phyloP scores from a whole-genome alignment of 2,797 vertebrate genomes.

The Catamblyrhynchus diadema region DNA sequence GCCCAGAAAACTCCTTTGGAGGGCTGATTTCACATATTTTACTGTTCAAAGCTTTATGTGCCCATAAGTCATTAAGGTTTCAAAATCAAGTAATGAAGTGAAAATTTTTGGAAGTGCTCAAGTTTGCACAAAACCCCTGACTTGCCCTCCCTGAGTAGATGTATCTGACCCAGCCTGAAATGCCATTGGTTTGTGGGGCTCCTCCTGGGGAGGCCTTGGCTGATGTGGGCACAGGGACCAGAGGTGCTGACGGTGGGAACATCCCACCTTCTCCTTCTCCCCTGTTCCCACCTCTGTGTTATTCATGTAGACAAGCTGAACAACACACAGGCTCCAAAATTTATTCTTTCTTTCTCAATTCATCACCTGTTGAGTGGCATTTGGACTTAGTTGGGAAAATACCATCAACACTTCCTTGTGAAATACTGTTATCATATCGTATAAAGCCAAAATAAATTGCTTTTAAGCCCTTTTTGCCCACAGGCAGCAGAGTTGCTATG shows the following conservation, averaged over 20 bases:
- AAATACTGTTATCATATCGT: neutral
- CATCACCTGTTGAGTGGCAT: rapidly evolving
- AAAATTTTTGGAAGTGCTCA: neutral
- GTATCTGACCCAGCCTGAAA: neutral
- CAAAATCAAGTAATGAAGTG: neutral
- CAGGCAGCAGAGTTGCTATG: neutral
- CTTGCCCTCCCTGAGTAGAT: rapidly evolving
- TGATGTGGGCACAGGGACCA: rapidly evolving
- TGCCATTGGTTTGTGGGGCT: rapidly evolving
- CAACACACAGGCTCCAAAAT: rapidly evolving
- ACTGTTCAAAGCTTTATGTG: neutral
- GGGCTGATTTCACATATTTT: rapidly evolving
- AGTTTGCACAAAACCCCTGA: rapidly evolving
- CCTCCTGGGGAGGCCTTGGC: rapidly evolving
- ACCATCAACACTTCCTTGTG: neutral
- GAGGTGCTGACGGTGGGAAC: rapidly evolving
- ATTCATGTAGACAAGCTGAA: rapidly evolving
- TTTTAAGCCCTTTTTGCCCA: neutral
- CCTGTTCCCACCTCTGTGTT: rapidly evolving
- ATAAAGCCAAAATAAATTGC: neutral
- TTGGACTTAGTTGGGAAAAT: neutral
- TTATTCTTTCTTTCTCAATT: rapidly evolving
- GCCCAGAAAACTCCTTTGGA: neutral
- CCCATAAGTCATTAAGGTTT: rapidly evolving
- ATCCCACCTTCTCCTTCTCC: rapidly evolving